Evolutionary conservation across 2,888 invertebrate genomes (phyloP).

Genomic region (Rotaria sp.): DNA sequence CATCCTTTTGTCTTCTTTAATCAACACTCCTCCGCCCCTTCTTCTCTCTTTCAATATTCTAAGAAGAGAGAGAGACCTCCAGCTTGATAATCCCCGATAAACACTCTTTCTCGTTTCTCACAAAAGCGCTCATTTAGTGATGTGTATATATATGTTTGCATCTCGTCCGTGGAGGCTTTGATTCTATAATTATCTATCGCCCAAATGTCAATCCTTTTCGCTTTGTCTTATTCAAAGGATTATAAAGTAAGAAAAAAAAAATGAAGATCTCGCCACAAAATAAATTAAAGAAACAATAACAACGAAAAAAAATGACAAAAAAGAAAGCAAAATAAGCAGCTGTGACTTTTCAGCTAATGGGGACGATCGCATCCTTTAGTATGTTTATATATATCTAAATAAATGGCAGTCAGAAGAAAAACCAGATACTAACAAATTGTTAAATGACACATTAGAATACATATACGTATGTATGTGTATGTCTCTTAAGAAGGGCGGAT

Average conservation of each 20-base stretch:
- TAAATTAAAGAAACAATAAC: not conserved
- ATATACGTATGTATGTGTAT: not conserved
- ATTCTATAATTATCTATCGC: conserved; percentile 24
- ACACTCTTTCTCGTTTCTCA: not conserved
- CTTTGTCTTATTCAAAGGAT: conserved; percentile 16
- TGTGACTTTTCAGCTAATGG: conserved; percentile 24
- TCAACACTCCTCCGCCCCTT: not conserved
- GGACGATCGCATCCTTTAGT: not conserved
- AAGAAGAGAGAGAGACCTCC: not conserved
- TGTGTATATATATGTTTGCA: conserved; percentile 14
- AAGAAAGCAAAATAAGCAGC: not conserved
- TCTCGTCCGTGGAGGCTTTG: conserved; percentile 20
- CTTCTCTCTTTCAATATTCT: not conserved
- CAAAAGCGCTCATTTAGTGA: conserved; percentile 22
- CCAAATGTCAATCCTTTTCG: conserved; percentile 22
- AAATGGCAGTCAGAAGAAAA: not conserved
- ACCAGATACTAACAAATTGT: conserved; percentile 13
- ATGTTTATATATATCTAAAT: conserved; percentile 12
- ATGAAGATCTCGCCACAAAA: not conserved
- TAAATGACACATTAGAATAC: not conserved
- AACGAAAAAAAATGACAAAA: not conserved
- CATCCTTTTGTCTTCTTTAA: conserved; percentile 29
- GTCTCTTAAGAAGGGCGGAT: conserved; percentile 19
- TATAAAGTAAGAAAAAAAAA: not conserved
- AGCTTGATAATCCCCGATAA: conserved; percentile 1